Conservation (phyloP, 2,888 invertebrate species). For the Drosophila siamana region DNA sequence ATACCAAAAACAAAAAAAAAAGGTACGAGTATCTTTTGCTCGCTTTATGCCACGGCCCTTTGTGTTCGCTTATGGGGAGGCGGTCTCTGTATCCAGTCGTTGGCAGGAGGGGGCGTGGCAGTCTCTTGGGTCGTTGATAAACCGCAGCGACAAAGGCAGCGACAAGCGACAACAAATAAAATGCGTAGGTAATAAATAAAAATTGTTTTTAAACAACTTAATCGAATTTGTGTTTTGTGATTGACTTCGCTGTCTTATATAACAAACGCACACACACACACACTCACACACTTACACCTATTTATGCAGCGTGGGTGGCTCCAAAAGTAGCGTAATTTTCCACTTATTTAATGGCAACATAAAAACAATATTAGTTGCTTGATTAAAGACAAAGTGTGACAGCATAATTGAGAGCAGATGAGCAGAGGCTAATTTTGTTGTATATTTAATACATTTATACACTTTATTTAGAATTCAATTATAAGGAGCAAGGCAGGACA, state of each 20-base stretch:
- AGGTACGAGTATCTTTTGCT: constrained; percentile 3
- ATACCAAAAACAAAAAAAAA: no score
- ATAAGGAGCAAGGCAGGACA: no score
- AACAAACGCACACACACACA: background rate
- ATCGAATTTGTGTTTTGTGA: constrained; percentile 78
- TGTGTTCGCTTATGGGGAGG: background rate
- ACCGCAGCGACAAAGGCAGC: constrained; percentile 57
- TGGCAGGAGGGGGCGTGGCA: constrained; percentile 51
- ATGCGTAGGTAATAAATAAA: constrained; percentile 70
- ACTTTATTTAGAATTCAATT: no score
- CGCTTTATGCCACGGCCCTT: background rate
- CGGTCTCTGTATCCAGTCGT: background rate
- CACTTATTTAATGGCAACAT: no score
- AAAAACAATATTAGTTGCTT: no score
- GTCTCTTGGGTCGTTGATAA: constrained; percentile 36
- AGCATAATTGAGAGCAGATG: no score
- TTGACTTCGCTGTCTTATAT: constrained; percentile 53
- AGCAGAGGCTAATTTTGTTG: no score
- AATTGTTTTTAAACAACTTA: constrained; percentile 80
- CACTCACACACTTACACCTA: background rate
- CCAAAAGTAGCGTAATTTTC: background rate
- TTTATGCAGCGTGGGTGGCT: constrained; percentile 28
- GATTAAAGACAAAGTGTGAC: no score
- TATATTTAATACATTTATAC: no score
- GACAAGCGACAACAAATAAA: constrained; percentile 53